A percentile compares a stretch with the other conserved stretches of the same genome.
phyloP scores from a whole-genome alignment of 2,888 invertebrate genomes.

The Galeruca laticollis region DNA sequence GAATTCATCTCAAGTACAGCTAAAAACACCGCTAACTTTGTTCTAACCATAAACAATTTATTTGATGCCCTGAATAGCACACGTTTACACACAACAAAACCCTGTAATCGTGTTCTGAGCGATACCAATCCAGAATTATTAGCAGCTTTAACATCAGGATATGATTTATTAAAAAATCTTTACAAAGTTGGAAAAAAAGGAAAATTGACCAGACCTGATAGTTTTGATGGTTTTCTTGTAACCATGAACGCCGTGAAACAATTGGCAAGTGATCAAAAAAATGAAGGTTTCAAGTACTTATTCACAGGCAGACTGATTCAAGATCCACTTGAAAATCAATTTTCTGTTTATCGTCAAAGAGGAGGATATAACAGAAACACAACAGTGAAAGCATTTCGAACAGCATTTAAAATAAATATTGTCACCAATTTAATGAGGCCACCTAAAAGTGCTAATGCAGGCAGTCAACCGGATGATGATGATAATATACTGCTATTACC shows the following conservation, averaged over 20 bases:
- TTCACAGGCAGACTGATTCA: constrained; percentile 18
- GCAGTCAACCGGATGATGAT: background rate
- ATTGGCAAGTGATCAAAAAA: constrained; percentile 15
- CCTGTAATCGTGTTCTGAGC: constrained; percentile 1
- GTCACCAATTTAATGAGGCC: too few species aligned
- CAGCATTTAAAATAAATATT: too few species aligned
- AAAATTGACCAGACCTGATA: constrained; percentile 20
- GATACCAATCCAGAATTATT: background rate
- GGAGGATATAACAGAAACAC: too few species aligned
- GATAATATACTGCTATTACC: background rate
- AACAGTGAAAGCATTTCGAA: too few species aligned
- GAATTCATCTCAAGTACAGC: too few species aligned
- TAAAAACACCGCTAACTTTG: too few species aligned
- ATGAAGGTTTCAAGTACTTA: constrained; percentile 1
- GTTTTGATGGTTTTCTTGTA: constrained; percentile 8
- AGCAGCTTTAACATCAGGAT: background rate
- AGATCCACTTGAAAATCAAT: background rate
- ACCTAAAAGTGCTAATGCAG: too few species aligned
- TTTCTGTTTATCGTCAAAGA: too few species aligned
- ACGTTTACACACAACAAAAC: background rate
- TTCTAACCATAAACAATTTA: constrained; percentile 13
- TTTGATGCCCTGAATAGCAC: constrained; percentile 10
- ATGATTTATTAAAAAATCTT: constrained; percentile 9
- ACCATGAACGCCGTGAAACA: constrained; percentile 3
- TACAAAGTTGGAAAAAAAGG: background rate